Conservation (phyloP, 2,113 vertebrate genomes). For the Nymphicus hollandicus region DNA sequence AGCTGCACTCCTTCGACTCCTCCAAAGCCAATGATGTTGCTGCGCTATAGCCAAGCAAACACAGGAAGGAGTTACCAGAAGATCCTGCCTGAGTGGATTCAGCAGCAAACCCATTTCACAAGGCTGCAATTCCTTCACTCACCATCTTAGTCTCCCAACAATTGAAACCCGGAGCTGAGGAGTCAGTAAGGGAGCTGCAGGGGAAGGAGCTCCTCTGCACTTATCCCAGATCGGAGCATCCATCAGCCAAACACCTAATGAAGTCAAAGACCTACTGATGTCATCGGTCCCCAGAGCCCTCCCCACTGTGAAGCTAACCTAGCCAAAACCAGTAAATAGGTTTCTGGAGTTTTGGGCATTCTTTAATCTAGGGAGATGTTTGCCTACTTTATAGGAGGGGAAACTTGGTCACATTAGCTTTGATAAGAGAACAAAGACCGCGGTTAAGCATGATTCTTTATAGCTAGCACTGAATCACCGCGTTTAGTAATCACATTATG, state of each 20-base stretch:
- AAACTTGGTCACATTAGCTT: not conserved
- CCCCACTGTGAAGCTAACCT: not conserved
- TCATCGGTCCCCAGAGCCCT: not conserved
- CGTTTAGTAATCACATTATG: constrained; percentile 30
- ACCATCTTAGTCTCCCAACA: constrained; percentile 15
- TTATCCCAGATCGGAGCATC: not conserved
- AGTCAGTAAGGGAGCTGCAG: not conserved
- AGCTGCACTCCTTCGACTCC: not conserved
- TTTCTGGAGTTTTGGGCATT: not conserved
- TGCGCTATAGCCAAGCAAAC: not conserved
- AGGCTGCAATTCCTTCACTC: not conserved
- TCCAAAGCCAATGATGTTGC: not conserved
- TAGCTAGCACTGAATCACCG: not conserved
- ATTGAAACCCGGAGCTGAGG: not conserved
- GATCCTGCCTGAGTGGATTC: not conserved
- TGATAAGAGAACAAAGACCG: constrained; percentile 54
- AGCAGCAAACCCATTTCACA: not conserved
- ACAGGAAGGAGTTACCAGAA: not conserved
- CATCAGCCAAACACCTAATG: not conserved
- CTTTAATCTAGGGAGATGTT: not conserved
- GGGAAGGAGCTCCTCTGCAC: constrained; percentile 1
- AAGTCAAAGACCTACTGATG: not conserved
- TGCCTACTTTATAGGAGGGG: not conserved
- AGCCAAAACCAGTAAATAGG: not conserved
- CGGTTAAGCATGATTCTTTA: not conserved